A percentile compares a stretch with the other conserved stretches of the same genome.
These are phyloP conservation scores for Trachymyrmex cornetzi DNA, from an alignment of 1,140 invertebrate species.

Conservation along the genomic window DNA sequence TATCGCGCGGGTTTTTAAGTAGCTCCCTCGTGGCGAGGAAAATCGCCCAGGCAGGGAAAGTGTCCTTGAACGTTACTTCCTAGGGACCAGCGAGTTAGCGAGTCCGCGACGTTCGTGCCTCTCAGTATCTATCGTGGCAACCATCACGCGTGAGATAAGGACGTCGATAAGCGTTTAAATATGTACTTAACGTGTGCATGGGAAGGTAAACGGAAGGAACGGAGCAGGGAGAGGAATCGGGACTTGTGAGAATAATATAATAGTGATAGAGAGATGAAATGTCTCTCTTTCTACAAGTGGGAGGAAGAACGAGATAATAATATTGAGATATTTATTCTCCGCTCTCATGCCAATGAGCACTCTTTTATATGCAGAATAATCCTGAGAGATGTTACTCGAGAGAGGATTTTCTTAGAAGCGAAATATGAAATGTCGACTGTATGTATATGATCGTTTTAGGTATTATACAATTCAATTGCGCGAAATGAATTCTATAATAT, in stretches of 20 bases:
- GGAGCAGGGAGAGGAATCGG: background rate
- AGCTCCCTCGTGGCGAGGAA: background rate
- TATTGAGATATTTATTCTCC: background rate
- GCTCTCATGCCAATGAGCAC: background rate
- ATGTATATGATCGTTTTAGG: background rate
- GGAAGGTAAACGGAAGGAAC: background rate
- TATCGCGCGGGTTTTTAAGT: background rate
- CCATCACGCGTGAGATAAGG: slow-evolving; percentile 16
- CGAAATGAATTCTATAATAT: background rate
- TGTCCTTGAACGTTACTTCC: background rate
- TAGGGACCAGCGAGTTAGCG: background rate
- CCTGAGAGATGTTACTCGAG: background rate
- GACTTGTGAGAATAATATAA: background rate
- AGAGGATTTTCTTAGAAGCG: background rate
- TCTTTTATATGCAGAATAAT: background rate
- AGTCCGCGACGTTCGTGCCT: background rate
- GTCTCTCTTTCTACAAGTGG: too few relatives aligned
- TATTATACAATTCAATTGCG: background rate
- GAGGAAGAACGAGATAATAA: background rate
- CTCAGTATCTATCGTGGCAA: background rate
- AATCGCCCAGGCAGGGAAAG: background rate
- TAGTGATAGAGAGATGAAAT: too few relatives aligned
- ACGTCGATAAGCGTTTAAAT: slow-evolving; percentile 39
- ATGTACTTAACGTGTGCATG: slow-evolving; percentile 20
- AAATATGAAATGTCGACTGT: background rate